Evolutionary conservation across 1,140 invertebrate species (phyloP).

Genomic region (Bombus breviceps): DNA sequence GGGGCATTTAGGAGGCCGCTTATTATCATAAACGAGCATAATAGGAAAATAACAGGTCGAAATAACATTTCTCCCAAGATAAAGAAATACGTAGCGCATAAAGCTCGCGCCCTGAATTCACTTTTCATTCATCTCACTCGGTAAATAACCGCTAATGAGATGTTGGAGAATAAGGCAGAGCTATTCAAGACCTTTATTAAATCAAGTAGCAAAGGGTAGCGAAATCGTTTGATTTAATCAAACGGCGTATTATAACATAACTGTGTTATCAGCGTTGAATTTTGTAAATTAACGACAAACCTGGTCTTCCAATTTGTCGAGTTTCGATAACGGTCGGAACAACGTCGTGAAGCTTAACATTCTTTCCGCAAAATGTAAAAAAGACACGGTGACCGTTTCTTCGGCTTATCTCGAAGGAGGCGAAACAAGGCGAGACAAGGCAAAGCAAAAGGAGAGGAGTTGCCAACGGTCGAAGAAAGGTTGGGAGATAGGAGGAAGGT

Average conservation of each 20-base stretch:
- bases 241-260: neutral
- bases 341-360: neutral
- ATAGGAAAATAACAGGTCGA: constrained; percentile 28
- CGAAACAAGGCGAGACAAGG: neutral
- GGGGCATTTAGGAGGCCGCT: neutral
- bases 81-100: neutral
- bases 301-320: constrained; percentile 3
- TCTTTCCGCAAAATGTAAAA: neutral
- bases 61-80: neutral
- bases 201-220: neutral
- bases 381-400: neutral
- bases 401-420: neutral
- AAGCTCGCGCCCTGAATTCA: neutral
- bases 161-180: neutral
- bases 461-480: constrained; percentile 36
- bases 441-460: neutral
- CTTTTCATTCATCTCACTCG: neutral
- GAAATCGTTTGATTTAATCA: constrained; percentile 28
- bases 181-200: neutral
- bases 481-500: constrained; percentile 6
- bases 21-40: neutral
- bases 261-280: neutral
- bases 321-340: neutral
- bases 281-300: neutral
- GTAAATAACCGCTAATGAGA: constrained; percentile 33